Evolutionary conservation across 1,140 invertebrate genomes (phyloP), one percentile per base, ranked within the genome.

Genomic region (Acarapis woodi): DNA sequence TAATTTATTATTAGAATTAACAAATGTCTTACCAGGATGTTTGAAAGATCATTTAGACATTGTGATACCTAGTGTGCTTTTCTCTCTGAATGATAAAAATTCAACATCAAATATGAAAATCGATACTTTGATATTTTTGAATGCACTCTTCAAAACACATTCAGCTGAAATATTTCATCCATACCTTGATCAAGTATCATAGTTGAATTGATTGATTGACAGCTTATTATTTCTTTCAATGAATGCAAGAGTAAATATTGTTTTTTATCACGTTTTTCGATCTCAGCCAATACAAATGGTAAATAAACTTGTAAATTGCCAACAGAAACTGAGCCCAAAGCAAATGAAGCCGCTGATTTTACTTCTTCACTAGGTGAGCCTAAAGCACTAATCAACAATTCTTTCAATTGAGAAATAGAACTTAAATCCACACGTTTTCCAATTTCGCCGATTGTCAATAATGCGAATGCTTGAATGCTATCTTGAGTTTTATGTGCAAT

Each of bases 161-260:
- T 65, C 65, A 29, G 68, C 75, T 0, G 63, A 65, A 50, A 63
- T 76, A 6, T 76, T 79, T 47, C 69, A 73, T 51, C 61, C 63
- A 14, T 75, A 90, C 50, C 72, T 90, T 49, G 58, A 65, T 5
- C 62, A 70, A 18, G n/a, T n/a, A n/a, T n/a, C 16, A 76, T 73
- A 36, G 65, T 64, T 3, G 64, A 61, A 42, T 71, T 73, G 32
- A 65, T 63, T 0, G 78, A 80, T 46, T 83, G 68, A 49, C 75
- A 83, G 10, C 74, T 73, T 32, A 87, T 87, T 18, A 80, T 76
- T 64, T 96, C 90, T 64, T 94, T 93, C 2, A 97, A 59, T 1
- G 88, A 93, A 61, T 96, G 87, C 31, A 97, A 55, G 14, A 97
- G 60, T 19, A 97, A 62, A 58, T 97, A 97, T 54, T 97, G 88